A percentile compares a stretch with the other conserved stretches of the same genome.
phyloP scores from a whole-genome alignment of 2,888 invertebrate species.

The Bruchidius siliquastri region DNA sequence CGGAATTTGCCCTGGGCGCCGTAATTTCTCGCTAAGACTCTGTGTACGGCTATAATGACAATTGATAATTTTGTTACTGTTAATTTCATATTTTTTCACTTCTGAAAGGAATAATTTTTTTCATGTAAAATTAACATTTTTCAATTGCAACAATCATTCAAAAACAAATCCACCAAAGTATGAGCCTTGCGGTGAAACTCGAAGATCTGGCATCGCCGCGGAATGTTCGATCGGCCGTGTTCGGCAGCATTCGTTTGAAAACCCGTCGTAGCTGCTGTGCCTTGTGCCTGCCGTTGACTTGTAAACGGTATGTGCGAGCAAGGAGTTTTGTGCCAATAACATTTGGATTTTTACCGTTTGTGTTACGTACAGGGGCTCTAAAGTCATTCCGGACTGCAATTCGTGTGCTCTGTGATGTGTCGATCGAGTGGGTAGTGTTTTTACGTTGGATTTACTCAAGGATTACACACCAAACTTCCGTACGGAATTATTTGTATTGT shows the following conservation, averaged over 20 bases:
- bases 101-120: too few relatives aligned
- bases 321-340: conserved; percentile 32
- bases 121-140: too few relatives aligned
- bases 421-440: conserved; percentile 27
- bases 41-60: too few relatives aligned
- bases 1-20: too few relatives aligned
- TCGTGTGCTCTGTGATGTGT: conserved; percentile 27
- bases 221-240: conserved; percentile 13
- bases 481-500: not conserved
- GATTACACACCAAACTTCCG: conserved; percentile 15
- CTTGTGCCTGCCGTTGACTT: conserved; percentile 32
- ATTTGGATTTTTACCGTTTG: conserved; percentile 24
- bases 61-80: too few relatives aligned
- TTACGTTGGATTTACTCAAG: conserved; percentile 16
- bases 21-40: too few relatives aligned
- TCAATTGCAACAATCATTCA: too few relatives aligned
- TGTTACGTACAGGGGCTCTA: conserved; percentile 25
- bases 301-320: conserved; percentile 33
- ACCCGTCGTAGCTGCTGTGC: conserved; percentile 29
- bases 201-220: conserved; percentile 18
- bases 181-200: not conserved
- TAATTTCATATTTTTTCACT: too few relatives aligned
- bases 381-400: conserved; percentile 12
- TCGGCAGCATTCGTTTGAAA: conserved; percentile 16
- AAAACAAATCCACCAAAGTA: too few relatives aligned